Conservation (phyloP, 2,888 invertebrate genomes). For the Lissonota sp. region DNA sequence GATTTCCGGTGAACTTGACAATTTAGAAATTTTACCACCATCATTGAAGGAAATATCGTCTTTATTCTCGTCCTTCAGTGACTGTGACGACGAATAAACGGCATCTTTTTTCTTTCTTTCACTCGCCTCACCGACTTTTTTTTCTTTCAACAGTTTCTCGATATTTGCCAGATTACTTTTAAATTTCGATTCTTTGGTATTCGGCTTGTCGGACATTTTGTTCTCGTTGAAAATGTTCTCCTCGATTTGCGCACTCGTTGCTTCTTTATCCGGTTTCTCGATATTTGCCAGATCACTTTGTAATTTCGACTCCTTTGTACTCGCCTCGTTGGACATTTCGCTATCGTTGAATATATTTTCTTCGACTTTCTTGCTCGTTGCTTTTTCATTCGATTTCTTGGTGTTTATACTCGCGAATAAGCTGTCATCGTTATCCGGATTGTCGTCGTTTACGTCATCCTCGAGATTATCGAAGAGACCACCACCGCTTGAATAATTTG, state of each 20-base stretch:
- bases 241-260: background rate
- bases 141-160: constrained; percentile 41
- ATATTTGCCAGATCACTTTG: constrained; percentile 34
- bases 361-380: constrained; percentile 31
- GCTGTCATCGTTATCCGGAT: constrained; percentile 71
- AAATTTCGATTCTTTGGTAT: constrained; percentile 21
- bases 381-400: background rate
- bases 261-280: constrained; percentile 25
- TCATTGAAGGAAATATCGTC: constrained; percentile 52
- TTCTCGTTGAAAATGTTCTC: constrained; percentile 34
- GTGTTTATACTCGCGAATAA: constrained; percentile 69
- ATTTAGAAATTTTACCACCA: constrained; percentile 54
- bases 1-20: constrained; percentile 39
- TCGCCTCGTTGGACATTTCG: constrained; percentile 4
- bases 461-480: constrained; percentile 70
- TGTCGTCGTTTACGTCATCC: constrained; percentile 67
- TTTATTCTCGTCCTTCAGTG: constrained; percentile 15
- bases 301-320: constrained; percentile 19
- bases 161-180: constrained; percentile 35
- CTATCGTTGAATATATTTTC: constrained; percentile 39
- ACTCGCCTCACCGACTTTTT: constrained; percentile 22
- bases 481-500: constrained; percentile 56
- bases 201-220: constrained; percentile 21
- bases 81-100: background rate
- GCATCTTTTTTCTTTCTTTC: constrained; percentile 6